A percentile compares a stretch with the other conserved stretches of the same genome.
These are phyloP conservation scores for Conus ventricosus DNA, from an alignment of 1,140 invertebrate species.

Conservation along the genomic window DNA sequence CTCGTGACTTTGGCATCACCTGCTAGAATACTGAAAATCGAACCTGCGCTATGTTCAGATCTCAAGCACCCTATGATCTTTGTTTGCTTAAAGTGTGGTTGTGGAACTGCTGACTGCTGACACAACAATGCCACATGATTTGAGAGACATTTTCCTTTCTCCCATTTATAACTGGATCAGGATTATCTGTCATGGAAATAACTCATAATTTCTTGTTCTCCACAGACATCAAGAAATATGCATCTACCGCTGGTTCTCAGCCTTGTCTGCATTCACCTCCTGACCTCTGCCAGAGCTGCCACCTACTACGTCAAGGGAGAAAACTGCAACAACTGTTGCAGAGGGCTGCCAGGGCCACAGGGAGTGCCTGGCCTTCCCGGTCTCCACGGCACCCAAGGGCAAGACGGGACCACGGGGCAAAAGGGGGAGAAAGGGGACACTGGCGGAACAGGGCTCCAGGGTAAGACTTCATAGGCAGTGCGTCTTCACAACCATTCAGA, in stretches of 20 bases:
- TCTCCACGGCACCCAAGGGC: conserved; percentile 57
- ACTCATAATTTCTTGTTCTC: not conserved
- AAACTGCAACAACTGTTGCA: conserved; percentile 50
- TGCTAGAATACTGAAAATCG: no score
- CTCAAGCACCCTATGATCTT: no score
- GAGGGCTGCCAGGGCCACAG: conserved; percentile 54
- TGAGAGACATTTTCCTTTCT: no score
- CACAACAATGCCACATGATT: no score
- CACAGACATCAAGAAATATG: not conserved
- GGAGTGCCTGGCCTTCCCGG: conserved; percentile 64
- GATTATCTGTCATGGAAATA: no score
- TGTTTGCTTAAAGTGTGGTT: no score
- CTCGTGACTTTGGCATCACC: no score
- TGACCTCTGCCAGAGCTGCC: not conserved
- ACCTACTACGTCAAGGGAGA: conserved; percentile 38
- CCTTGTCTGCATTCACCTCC: not conserved
- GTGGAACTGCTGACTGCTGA: no score
- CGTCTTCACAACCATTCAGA: no score
- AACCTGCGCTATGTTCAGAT: no score
- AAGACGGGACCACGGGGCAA: conserved; percentile 57
- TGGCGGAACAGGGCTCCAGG: conserved; percentile 53
- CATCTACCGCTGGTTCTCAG: not conserved
- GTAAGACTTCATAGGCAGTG: conserved; percentile 26
- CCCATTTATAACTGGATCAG: no score
- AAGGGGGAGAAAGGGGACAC: conserved; percentile 58